Base-by-base conservation (phyloP, 2,113 vertebrate genomes). In the Chionomys nivalis region DNA sequence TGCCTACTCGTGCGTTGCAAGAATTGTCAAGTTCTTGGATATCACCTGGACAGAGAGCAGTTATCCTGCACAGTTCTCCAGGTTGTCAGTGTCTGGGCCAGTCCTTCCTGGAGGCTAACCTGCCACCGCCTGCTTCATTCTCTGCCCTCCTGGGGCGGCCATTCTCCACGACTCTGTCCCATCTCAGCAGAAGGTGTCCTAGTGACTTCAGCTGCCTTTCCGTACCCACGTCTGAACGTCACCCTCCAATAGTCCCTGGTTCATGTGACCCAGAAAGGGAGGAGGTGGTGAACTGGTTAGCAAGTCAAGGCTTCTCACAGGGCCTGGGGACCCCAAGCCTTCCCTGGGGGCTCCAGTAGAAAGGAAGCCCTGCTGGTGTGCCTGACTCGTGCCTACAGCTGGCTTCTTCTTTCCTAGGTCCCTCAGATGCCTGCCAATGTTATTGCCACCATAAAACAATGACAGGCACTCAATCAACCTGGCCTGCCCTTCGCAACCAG, bases 401-500 rank as follows among this genome's bases (percentile, higher is more conserved):
- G 81, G 79, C 26, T 72, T 82, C 95, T 86, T 92, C 72, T 87
- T 76, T 33, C 93, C 93, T 39, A 21, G 68, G 26, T 78, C 66
- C 61, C 65, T 73, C 92, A 85, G 79, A 88, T 79, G 94, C 87
- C 1, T 12, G 77, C 52, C 36, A 9, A 68, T 55, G 17, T 77
- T 79, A 77, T 21, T 79, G 91, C 49, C 42, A 93, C 77, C 76
- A 94, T 95, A 88, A 97, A 97, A 96, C 12, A 4, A 65, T 44
- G 96, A 49, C 8, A 0, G 24, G 82, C 24, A 86, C 92, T 52
- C 87, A 70, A 66, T 78, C 90, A 58, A 91, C 97, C 93, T 72
- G 28, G 42, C 87, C 91, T 39, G 95, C 88, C 95, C 26, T 19
- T 78, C 94, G 1, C 66, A 55, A 81, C 96, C 63, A 21, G 95